Base-by-base conservation (phyloP, 2,888 invertebrate genomes). In the Cyclophora albipunctata region DNA sequence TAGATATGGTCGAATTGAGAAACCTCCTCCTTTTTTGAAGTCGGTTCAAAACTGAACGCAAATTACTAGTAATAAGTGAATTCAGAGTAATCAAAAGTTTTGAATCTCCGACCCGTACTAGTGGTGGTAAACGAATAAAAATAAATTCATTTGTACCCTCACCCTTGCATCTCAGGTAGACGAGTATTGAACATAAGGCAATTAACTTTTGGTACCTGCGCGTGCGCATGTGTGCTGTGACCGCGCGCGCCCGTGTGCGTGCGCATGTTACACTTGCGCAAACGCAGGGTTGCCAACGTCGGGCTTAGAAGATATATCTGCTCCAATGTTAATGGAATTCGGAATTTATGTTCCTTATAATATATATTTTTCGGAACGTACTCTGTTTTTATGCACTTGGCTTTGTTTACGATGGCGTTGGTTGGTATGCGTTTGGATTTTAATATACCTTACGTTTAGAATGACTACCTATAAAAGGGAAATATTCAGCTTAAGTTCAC, bases 181-280 rank as follows among this genome's bases (percentile, higher is more conserved):
- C 78, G 77, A 80, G 73, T 78, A 84, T 81, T 83, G 84, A 80
- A 84, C 84, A 87, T 84, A 83, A 80, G 81, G 82, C 87, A 86
- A 87, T 87, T 88, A 86, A 84, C 84, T 78, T 80, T 76, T 68
- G 77, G 78, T 86, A 86, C 85, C 85, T 86, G 85, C 79, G 73
- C 59, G 45, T 52, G 67, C 73, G 66, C 69, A 61, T 72, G 75
- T 76, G 75, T 69, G 68, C 55, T 46, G 50, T 47, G 48, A 51
- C 56, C 55, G 52, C 45, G 47, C 47, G 46, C 40, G 48, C 7
- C 7, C 40, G 33, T 46, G 58, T 49, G 47, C 59, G 66, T 63
- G 71, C 63, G 69, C 49, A 69, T 46, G 59, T 55, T 59, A 68
- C 81, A 79, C 79, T 84, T 84, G 82, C 84, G 82, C 84, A 84